Conservation (phyloP, 2,797 vertebrate species). For the Eulemur mongoz region DNA sequence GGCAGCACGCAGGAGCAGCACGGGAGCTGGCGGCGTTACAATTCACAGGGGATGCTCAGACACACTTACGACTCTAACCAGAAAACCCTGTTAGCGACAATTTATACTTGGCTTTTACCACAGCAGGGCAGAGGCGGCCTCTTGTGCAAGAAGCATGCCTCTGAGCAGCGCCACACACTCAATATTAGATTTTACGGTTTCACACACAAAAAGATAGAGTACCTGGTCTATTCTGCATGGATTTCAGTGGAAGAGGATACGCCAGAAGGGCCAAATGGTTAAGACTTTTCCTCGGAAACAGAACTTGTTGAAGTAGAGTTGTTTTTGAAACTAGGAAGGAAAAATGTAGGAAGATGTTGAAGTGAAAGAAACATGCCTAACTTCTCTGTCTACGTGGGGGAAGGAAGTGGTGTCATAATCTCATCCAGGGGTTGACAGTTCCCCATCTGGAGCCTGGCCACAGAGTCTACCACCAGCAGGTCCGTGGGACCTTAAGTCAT, state of each 20-base stretch:
- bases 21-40: background rate
- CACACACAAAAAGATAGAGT: constrained; percentile 67
- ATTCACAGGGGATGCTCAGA: constrained; percentile 52
- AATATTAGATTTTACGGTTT: constrained; percentile 63
- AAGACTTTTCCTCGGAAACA: constrained; percentile 80
- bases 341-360: constrained; percentile 65
- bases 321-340: constrained; percentile 85
- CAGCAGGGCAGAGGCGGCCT: constrained; percentile 59
- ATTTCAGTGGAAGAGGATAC: constrained; percentile 70
- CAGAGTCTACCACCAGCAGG: background rate
- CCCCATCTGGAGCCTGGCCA: background rate
- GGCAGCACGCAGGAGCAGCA: background rate
- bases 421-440: background rate
- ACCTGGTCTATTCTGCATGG: constrained; percentile 82
- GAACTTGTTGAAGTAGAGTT: constrained; percentile 82
- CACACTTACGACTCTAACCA: constrained; percentile 52
- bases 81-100: constrained; percentile 60
- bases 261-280: constrained; percentile 62
- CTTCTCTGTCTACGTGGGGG: background rate
- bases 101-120: constrained; percentile 67
- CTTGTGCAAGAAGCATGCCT: constrained; percentile 57
- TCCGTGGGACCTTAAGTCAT: background rate
- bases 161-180: constrained; percentile 23
- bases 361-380: constrained; percentile 30
- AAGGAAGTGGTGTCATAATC: background rate